Base-by-base conservation (phyloP, 2,888 invertebrate genomes). In the Adelognathus sp. region DNA sequence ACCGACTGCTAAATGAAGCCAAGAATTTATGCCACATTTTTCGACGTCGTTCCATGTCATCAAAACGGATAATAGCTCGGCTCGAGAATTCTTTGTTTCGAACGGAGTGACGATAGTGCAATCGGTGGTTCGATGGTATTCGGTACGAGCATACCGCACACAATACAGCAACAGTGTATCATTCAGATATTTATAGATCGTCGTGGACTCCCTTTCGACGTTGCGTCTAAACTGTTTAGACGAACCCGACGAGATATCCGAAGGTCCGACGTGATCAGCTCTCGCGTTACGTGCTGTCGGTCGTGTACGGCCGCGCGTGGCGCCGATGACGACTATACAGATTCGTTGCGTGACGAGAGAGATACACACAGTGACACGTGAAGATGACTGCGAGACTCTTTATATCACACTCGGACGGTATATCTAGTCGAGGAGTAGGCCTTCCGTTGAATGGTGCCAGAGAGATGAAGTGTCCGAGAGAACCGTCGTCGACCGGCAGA, bases 251-350 rank as follows among this genome's bases (percentile, higher is more conserved):
- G 33, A 39, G 60, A 41, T 44, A 39, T 24, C 50, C 24, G 50
- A 56, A 60, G 24, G 69, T 56, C 56, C 29, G 63, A 41, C 69
- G 69, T 56, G 77, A 64, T 77, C n/a, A n/a, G n/a, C 31, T 64
- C 58, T n/a, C 33, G 29, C 73, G 56, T 21, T 46, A 39, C 56
- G 58, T 36, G 63, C 77, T 78, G 73, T 80, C 81, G 76, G 75
- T 66, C 44, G 56, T 74, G 76, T 54, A 64, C 74, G 54, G 50
- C 66, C 75, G 75, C 69, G n/a, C 80, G 44, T 39, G 72, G 69
- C 69, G 24, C 33, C 64, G 50, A 21, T 29, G 36, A 50, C 31
- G 36, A 46, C 61, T 54, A 61, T 72, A 27, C 16, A 14, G 14
- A 29, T 56, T 58, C 67, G 73, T 76, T 73, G 54, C 80, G 73